phyloP scores from a whole-genome alignment of 2,113 vertebrate species.

The Odocoileus virginianus region DNA sequence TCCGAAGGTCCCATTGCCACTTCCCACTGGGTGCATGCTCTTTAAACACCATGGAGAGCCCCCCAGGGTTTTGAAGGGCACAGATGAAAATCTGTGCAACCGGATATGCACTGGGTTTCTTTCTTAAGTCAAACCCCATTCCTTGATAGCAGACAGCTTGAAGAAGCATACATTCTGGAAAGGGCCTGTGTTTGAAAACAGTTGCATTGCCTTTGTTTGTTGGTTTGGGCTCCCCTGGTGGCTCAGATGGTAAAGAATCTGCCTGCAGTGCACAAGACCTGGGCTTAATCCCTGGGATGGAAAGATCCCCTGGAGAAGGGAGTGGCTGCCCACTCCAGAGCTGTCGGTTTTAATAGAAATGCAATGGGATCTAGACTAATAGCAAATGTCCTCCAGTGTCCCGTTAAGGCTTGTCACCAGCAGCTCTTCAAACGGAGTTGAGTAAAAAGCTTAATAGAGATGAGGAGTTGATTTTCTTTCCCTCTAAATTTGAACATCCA shows the following conservation, averaged over 20 bases:
- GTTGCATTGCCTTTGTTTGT: background rate
- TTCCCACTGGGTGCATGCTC: background rate
- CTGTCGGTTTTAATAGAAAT: background rate
- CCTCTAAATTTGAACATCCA: background rate
- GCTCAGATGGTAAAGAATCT: background rate
- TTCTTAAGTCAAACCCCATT: background rate
- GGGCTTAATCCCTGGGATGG: background rate
- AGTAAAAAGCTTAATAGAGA: background rate
- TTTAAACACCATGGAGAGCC: background rate
- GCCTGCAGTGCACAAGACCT: background rate
- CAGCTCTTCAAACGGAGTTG: background rate
- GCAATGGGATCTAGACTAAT: background rate
- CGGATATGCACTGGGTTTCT: background rate
- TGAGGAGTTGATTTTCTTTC: background rate
- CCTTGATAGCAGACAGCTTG: background rate
- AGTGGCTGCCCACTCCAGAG: background rate
- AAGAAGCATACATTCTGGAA: background rate
- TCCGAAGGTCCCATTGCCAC: accelerated
- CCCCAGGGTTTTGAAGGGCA: background rate
- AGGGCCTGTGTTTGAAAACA: background rate
- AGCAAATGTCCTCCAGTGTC: background rate
- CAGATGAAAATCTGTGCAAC: background rate
- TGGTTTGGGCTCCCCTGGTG: background rate
- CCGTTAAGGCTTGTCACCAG: background rate
- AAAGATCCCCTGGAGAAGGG: background rate